Base-by-base conservation (phyloP, 2,888 invertebrate genomes). In the Tridacna gigas region DNA sequence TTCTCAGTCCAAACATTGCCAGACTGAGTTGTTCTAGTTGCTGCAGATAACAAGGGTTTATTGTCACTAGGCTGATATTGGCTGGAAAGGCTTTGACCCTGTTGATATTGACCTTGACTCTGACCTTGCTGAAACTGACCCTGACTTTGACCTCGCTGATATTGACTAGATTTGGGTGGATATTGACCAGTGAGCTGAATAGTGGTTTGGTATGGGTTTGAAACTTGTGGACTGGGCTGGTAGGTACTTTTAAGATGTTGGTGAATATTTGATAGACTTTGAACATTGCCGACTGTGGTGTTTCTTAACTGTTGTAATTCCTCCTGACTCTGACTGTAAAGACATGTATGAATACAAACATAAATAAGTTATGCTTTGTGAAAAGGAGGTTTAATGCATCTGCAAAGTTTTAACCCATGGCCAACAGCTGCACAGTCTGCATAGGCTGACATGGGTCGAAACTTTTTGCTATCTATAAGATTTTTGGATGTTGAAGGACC, bases 1-100 rank as follows among this genome's bases (percentile, higher is more conserved):
- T 75, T 71, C 0, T 51, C 26, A 26, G 12, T 48, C 71, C 71
- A 71, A 12, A 47, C 20, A 48, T 12, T 25, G 47, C 51, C 25
- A 25, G 71, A 25, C 7, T 22, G 45, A 20, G 25, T 51, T n/a
- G 25, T 26, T 12, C 22, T 47, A 5, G 51, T 71, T 48, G 71
- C 47, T 25, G 71, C 9, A 2, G 71, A 51, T 20, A 71, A 25
- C 18, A 47, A 48, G n/a, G 48, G 51, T 71, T 51, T 71, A 71
- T 71, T 71, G 25, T 51, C 51, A 51, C 26, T 71, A 25, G 5
- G 12, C 22, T 12, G 11, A 22, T 47, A 22, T 22, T 71, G 71
- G 25, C 45, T 51, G 22, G 22, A 25, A 25, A 7, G 71, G 13
- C 51, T 5, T 25, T 51, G 22, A 20, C 51, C 18, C 4, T 71